Conservation (phyloP, 2,113 vertebrate genomes). For the Microtus oregoni region DNA sequence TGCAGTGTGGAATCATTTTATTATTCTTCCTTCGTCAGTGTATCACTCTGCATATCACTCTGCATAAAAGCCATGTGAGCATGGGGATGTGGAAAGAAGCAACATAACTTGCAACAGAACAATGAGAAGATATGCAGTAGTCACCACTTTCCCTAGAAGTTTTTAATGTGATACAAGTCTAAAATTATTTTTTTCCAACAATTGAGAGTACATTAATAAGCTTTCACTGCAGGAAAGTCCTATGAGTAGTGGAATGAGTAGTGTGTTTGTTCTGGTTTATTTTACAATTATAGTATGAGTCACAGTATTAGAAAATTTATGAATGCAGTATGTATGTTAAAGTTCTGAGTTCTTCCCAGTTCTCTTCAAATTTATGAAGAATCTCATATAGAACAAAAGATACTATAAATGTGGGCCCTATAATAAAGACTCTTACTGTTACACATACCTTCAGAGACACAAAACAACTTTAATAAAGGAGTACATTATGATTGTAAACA, state of each 20-base stretch:
- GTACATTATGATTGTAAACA: neutral
- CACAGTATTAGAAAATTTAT: neutral
- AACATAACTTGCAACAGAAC: neutral
- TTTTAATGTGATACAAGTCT: neutral
- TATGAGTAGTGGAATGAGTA: neutral
- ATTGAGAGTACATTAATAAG: neutral
- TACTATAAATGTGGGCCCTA: neutral
- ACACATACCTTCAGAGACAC: neutral
- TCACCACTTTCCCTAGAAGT: neutral
- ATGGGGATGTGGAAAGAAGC: too few relatives aligned
- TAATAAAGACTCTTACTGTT: neutral
- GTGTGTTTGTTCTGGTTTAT: neutral
- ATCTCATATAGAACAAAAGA: neutral
- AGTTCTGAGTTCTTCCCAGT: neutral
- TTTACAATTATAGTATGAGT: neutral
- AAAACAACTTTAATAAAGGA: neutral
- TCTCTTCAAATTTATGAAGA: neutral
- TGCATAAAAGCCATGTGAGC: too few relatives aligned
- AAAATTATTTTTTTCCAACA: neutral
- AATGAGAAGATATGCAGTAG: neutral
- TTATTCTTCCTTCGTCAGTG: neutral
- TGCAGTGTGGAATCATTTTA: neutral
- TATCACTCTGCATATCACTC: too few relatives aligned
- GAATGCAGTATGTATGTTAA: neutral
- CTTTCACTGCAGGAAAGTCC: neutral